Evolutionary conservation across 1,140 invertebrate genomes (phyloP).

Genomic region (Drosophila obscura): DNA sequence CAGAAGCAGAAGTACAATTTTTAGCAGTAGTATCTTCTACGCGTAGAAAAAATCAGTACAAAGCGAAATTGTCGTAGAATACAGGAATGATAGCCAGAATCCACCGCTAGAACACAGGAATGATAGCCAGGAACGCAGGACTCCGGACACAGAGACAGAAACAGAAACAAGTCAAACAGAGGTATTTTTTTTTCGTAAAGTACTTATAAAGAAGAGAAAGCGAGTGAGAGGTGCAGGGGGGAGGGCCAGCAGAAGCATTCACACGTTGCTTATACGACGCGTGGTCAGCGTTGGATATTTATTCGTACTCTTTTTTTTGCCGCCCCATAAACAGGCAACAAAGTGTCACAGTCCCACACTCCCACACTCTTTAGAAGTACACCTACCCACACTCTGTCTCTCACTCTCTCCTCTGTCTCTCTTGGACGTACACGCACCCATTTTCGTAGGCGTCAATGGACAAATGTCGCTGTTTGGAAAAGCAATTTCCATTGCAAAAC

Average conservation of each 20-base stretch:
- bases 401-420: too few species aligned
- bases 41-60: too few species aligned
- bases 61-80: too few species aligned
- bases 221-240: neutral
- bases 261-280: slow-evolving; percentile 14
- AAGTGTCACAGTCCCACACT: slow-evolving; percentile 33
- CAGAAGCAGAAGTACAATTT: too few species aligned
- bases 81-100: too few species aligned
- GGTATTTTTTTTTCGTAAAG: too few species aligned
- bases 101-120: too few species aligned
- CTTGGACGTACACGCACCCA: slow-evolving; percentile 27
- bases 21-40: too few species aligned
- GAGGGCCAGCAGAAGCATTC: slow-evolving; percentile 11
- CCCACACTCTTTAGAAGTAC: neutral
- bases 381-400: too few species aligned
- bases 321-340: slow-evolving; percentile 14
- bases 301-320: slow-evolving; percentile 3
- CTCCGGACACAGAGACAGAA: neutral
- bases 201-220: neutral
- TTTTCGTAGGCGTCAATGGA: slow-evolving; percentile 57
- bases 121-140: too few species aligned
- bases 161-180: slow-evolving; percentile 1
- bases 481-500: slow-evolving; percentile 62
- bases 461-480: slow-evolving; percentile 43
- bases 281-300: slow-evolving; percentile 7